Conservation (phyloP, 2,888 invertebrate species). For the Choristoneura rosaceana region DNA sequence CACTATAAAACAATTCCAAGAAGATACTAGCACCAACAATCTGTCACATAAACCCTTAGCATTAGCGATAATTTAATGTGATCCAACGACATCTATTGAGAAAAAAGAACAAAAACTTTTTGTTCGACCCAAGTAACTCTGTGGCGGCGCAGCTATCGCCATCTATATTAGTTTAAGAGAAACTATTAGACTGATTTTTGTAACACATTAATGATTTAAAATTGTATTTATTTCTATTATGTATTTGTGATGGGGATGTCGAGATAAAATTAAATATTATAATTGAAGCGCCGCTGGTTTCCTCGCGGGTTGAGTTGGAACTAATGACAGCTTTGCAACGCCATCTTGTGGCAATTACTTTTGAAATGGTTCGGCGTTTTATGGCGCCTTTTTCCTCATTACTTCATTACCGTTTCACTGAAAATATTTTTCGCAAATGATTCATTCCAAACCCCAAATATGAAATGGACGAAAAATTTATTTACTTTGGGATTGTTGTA, state of each 20-base stretch:
- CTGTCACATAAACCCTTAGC: no score
- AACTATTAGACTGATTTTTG: constrained; percentile 77
- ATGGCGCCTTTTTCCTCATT: no score
- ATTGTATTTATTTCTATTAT: constrained; percentile 42
- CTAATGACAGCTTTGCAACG: neutral
- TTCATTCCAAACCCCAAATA: no score
- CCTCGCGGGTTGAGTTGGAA: neutral
- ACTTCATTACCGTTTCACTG: no score
- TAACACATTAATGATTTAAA: constrained; percentile 50
- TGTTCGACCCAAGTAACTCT: neutral
- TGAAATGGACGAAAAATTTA: no score
- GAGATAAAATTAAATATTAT: neutral
- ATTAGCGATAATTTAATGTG: neutral
- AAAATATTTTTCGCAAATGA: no score
- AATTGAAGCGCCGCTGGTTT: constrained; percentile 5
- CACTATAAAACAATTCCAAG: no score
- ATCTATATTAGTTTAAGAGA: constrained; percentile 64
- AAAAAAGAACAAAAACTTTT: neutral
- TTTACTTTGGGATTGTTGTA: no score
- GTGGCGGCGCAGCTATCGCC: neutral
- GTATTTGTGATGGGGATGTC: constrained; percentile 32
- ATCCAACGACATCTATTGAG: neutral
- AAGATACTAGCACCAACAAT: no score
- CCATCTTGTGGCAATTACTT: neutral
- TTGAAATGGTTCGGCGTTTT: neutral